These are phyloP conservation scores for Rhagoletis pomonella DNA, from an alignment of 1,140 invertebrate genomes.

Conservation along the genomic window DNA sequence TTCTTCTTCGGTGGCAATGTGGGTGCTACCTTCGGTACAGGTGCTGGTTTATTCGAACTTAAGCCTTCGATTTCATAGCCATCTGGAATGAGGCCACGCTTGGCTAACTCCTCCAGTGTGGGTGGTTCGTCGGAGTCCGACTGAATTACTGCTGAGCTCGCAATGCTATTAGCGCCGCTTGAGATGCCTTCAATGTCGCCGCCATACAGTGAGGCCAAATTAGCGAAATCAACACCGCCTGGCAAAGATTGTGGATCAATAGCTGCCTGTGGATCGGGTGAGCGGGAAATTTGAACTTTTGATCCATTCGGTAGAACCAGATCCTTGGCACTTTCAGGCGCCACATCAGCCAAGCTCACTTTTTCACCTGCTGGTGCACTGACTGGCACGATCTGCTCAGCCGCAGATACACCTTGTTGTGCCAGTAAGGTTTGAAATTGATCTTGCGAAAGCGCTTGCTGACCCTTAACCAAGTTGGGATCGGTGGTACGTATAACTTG, in stretches of 20 bases:
- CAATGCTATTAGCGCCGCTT: constrained; percentile 70
- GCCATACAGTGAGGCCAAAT: constrained; percentile 67
- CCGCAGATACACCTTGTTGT: constrained; percentile 62
- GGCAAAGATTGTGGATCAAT: constrained; percentile 63
- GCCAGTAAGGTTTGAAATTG: constrained; percentile 67
- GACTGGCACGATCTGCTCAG: constrained; percentile 53
- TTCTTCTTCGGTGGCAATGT: constrained; percentile 84
- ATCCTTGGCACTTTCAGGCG: constrained; percentile 77
- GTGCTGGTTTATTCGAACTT: constrained; percentile 79
- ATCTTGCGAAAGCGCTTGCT: constrained; percentile 70
- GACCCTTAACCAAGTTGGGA: constrained; percentile 77
- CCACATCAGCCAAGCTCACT: constrained; percentile 65
- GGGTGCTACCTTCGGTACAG: constrained; percentile 80
- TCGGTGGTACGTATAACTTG: constrained; percentile 82
- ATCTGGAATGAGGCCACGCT: constrained; percentile 82
- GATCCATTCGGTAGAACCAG: constrained; percentile 83
- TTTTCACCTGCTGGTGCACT: constrained; percentile 55
- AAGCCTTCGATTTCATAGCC: constrained; percentile 87
- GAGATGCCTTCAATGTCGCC: constrained; percentile 68
- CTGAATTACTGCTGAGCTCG: constrained; percentile 73
- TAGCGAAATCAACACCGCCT: constrained; percentile 69
- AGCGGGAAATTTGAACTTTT: constrained; percentile 82
- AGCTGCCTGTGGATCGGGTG: constrained; percentile 76
- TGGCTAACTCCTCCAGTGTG: constrained; percentile 84
- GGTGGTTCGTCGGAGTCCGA: constrained; percentile 73